These are phyloP conservation scores for Aporophyla lueneburgensis DNA, from an alignment of 2,888 invertebrate genomes.

Conservation along the genomic window DNA sequence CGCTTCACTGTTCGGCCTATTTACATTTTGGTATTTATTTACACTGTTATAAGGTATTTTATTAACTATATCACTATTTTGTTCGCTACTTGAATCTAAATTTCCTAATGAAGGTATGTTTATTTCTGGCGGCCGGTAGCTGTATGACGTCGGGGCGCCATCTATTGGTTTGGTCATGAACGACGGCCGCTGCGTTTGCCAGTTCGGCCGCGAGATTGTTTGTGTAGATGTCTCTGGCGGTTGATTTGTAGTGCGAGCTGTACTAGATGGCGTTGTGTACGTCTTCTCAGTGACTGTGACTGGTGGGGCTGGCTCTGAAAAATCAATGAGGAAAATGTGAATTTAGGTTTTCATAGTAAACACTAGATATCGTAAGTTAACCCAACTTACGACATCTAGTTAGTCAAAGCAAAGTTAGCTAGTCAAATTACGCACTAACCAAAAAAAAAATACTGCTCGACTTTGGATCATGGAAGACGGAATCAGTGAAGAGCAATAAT, in stretches of 20 bases:
- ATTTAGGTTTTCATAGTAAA: neutral
- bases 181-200: conserved; percentile 88
- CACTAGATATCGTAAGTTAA: conserved; percentile 38
- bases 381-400: too few species aligned
- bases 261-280: conserved; percentile 85
- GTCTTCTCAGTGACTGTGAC: conserved; percentile 82
- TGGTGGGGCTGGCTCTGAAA: conserved; percentile 82
- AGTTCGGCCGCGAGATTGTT: conserved; percentile 80
- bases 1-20: conserved; percentile 87
- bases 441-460: too few species aligned
- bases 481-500: neutral
- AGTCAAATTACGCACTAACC: too few species aligned
- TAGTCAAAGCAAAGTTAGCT: too few species aligned
- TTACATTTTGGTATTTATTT: conserved; percentile 91
- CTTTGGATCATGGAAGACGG: neutral
- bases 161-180: conserved; percentile 90
- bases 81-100: conserved; percentile 88
- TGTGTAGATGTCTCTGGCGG: conserved; percentile 79
- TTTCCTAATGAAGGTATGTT: conserved; percentile 87
- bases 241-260: conserved; percentile 71
- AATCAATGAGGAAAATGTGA: conserved; percentile 8
- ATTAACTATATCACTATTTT: conserved; percentile 91
- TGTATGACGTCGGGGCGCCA: conserved; percentile 86
- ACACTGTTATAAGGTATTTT: conserved; percentile 90
- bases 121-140: conserved; percentile 87